phyloP scores from a whole-genome alignment of 2,113 vertebrate genomes.

The Peucedramus taeniatus region DNA sequence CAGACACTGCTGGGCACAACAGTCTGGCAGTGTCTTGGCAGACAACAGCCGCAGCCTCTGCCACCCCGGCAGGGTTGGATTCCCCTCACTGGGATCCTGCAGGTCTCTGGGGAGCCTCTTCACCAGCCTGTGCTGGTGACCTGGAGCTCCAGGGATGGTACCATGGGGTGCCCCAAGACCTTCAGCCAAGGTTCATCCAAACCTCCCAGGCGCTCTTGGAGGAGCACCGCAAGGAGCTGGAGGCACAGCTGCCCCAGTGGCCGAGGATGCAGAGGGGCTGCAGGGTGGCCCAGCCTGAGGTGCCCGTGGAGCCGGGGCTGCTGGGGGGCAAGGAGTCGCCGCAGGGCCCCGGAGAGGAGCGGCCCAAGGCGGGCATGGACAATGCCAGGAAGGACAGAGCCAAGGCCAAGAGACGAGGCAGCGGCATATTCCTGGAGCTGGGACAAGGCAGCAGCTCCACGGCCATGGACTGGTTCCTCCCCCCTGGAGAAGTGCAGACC shows the following conservation, averaged over 20 bases:
- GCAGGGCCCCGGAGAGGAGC: rapidly evolving
- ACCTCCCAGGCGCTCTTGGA: rapidly evolving
- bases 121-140: neutral
- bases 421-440: neutral
- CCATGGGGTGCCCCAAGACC: neutral
- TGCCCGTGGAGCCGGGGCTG: neutral
- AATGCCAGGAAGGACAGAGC: rapidly evolving
- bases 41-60: neutral
- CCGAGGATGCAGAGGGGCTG: neutral
- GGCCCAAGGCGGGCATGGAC: rapidly evolving
- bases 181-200: neutral
- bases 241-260: neutral
- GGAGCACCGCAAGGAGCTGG: neutral
- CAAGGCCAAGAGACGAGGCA: neutral
- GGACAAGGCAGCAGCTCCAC: rapidly evolving
- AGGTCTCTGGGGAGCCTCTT: neutral
- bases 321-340: neutral
- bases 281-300: neutral
- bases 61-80: neutral
- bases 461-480: neutral
- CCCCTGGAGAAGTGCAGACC: rapidly evolving
- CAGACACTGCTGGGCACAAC: neutral
- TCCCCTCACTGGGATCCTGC: neutral
- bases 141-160: neutral
- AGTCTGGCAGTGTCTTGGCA: neutral